phyloP scores from a whole-genome alignment of 2,113 vertebrate species.

The Coryphaenoides rupestris region DNA sequence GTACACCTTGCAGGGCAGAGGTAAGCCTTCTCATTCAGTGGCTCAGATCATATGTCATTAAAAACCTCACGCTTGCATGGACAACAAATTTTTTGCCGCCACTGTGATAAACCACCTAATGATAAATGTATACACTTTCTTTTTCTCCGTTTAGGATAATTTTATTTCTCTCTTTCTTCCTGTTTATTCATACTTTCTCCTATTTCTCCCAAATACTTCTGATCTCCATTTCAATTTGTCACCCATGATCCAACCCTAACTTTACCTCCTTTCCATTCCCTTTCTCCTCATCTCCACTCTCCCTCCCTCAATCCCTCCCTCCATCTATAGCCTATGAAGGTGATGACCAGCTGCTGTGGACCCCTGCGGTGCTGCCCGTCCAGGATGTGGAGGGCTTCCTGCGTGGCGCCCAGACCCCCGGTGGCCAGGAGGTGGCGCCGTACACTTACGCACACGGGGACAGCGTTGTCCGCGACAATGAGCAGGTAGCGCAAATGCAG shows the following conservation, averaged over 20 bases:
- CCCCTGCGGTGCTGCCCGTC: conserved; percentile 78
- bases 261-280: not conserved
- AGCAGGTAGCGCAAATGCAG: conserved; percentile 77
- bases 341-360: conserved; percentile 93
- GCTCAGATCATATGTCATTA: too few relatives aligned
- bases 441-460: conserved; percentile 64
- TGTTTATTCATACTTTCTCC: too few relatives aligned
- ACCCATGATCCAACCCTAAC: too few relatives aligned
- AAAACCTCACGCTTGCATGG: too few relatives aligned
- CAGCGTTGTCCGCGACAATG: conserved; percentile 83
- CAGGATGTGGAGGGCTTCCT: conserved; percentile 88
- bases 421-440: conserved; percentile 63
- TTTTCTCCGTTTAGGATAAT: too few relatives aligned
- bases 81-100: too few relatives aligned
- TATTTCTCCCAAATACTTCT: too few relatives aligned
- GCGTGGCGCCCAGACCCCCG: conserved; percentile 72
- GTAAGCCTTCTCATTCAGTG: conserved; percentile 58
- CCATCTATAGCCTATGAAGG: conserved; percentile 76
- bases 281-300: not conserved
- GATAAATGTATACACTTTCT: too few relatives aligned
- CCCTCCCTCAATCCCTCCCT: conserved; percentile 4
- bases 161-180: too few relatives aligned
- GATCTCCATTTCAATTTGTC: too few relatives aligned
- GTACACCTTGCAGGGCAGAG: conserved; percentile 74
- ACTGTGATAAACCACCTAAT: too few relatives aligned